Conservation (phyloP, 2,888 invertebrate genomes). For the Notodonta dromedarius region DNA sequence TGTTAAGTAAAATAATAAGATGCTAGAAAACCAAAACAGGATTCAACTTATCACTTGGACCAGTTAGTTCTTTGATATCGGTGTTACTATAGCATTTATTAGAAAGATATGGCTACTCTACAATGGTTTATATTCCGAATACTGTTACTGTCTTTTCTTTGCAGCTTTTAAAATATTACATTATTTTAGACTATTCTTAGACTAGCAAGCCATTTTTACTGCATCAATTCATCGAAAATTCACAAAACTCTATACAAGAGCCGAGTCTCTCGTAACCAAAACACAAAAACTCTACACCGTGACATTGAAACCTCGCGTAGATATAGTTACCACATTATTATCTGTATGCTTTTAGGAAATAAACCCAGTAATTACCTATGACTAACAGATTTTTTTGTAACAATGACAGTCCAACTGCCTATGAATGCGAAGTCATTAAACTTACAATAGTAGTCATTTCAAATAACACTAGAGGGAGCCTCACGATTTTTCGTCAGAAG, state of each 20-base stretch:
- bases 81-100: too few relatives aligned
- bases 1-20: too few relatives aligned
- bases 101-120: not conserved
- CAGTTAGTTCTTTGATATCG: too few relatives aligned
- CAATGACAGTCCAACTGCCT: slow-evolving; percentile 2
- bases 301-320: slow-evolving; percentile 1
- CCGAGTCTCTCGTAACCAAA: not conserved
- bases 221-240: not conserved
- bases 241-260: not conserved
- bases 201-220: too few relatives aligned
- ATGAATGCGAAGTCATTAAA: slow-evolving; percentile 2
- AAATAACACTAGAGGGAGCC: not conserved
- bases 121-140: not conserved
- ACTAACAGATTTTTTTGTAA: slow-evolving; percentile 7
- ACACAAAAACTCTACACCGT: not conserved
- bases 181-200: too few relatives aligned
- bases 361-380: slow-evolving; percentile 4
- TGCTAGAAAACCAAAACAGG: too few relatives aligned
- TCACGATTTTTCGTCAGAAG: not conserved
- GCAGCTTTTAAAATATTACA: too few relatives aligned
- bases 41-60: too few relatives aligned
- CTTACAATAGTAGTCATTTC: slow-evolving; percentile 4
- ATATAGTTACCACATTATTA: not conserved
- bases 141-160: too few relatives aligned
- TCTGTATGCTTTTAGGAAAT: not conserved